Conservation (phyloP, 1,140 invertebrate species). For the Drosophila dunni region DNA sequence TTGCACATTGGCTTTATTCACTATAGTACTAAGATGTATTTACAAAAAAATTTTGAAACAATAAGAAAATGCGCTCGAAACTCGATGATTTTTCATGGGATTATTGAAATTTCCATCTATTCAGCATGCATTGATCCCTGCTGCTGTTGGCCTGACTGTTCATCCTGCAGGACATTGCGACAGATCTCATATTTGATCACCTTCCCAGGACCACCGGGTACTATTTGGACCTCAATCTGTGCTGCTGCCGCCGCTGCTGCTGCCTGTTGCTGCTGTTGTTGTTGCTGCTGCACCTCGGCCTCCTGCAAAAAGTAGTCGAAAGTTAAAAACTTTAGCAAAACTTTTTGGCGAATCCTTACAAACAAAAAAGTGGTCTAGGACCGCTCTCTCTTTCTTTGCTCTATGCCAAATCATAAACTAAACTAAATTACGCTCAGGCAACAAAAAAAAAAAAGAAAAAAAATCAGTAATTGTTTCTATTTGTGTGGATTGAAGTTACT, state of each 20-base stretch:
- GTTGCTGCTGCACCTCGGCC: conserved; percentile 57
- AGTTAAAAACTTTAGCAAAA: conserved; percentile 46
- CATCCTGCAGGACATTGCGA: conserved; percentile 67
- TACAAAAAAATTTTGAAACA: conserved; percentile 41
- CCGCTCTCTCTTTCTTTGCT: conserved; percentile 9
- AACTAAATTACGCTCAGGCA: conserved; percentile 67
- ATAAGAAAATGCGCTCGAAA: conserved; percentile 28
- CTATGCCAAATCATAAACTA: conserved; percentile 40
- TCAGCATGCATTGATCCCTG: conserved; percentile 55
- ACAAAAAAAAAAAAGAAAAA: conserved; percentile 20
- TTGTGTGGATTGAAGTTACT: conserved; percentile 11
- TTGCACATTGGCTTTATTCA: conserved; percentile 44
- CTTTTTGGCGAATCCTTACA: conserved; percentile 7
- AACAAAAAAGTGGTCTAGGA: not conserved
- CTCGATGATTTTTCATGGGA: too few species aligned
- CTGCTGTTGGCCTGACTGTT: conserved; percentile 52
- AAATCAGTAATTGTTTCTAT: conserved; percentile 7
- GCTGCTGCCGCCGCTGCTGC: conserved; percentile 43
- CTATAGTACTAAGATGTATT: conserved; percentile 9
- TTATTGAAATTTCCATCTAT: conserved; percentile 21
- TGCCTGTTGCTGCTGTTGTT: conserved; percentile 48
- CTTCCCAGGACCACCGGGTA: conserved; percentile 69
- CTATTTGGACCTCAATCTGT: conserved; percentile 65
- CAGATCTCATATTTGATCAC: conserved; percentile 75
- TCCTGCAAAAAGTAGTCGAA: conserved; percentile 62